Conservation (phyloP, 2,113 vertebrate species). For the Myxocyprinus asiaticus region DNA sequence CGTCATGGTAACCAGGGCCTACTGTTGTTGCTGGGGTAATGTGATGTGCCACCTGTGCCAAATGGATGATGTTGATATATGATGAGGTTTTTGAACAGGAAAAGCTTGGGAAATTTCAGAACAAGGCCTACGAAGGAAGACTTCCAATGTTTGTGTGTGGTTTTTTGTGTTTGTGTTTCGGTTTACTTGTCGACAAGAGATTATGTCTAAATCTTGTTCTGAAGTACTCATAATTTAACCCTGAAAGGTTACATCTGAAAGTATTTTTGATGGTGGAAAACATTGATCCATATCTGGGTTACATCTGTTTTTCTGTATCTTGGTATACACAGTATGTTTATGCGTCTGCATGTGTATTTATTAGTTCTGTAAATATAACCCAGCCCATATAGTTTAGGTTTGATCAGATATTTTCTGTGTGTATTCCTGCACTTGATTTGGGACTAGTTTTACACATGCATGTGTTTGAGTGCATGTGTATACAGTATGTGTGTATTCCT, state of each 20-base stretch:
- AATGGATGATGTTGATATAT: conserved; percentile 43
- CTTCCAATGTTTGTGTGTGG: conserved; percentile 36
- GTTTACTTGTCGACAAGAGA: not conserved
- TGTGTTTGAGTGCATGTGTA: conserved; percentile 52
- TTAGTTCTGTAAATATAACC: conserved; percentile 3
- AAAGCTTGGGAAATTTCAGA: conserved; percentile 15
- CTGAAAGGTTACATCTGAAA: not conserved
- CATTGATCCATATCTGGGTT: not conserved
- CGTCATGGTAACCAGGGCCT: conserved; percentile 20
- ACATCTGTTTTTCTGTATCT: not conserved
- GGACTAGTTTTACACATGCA: conserved; percentile 35
- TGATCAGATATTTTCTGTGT: conserved; percentile 31
- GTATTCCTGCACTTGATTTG: conserved; percentile 51
- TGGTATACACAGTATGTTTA: conserved; percentile 28
- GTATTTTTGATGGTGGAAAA: not conserved
- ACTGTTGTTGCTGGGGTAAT: conserved; percentile 9
- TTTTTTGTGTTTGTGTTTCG: not conserved
- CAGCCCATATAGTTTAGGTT: conserved; percentile 19
- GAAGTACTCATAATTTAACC: too few species aligned
- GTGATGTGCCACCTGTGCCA: conserved; percentile 25
- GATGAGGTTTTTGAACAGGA: not conserved
- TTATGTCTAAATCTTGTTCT: conserved; percentile 1
- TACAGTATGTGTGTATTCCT: not conserved
- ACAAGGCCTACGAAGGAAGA: not conserved
- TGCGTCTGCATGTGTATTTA: conserved; percentile 36